Evolutionary conservation across 37 sponge, comb jelly and placozoan genomes (phyloP).

Genomic region (Axinella damicornis): DNA sequence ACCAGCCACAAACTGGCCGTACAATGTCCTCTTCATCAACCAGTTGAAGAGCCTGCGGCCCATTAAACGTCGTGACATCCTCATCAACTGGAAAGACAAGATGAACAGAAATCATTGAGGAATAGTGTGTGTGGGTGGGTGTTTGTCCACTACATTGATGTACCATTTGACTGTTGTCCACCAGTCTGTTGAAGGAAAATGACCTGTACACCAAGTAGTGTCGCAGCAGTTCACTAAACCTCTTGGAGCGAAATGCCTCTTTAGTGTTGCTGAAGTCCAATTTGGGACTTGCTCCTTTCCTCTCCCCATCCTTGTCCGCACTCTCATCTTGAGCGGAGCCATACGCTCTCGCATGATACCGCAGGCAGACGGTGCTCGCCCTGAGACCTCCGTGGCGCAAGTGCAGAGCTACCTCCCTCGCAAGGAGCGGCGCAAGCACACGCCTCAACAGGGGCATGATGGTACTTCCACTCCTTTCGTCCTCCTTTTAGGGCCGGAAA

Average conservation of each 20-base stretch:
- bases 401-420: background rate
- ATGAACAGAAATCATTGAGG: too few relatives aligned
- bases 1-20: slow-evolving; percentile 96
- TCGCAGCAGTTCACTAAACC: slow-evolving; percentile 61
- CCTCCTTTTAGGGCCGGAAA: too few relatives aligned
- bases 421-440: too few relatives aligned
- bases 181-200: slow-evolving; percentile 43
- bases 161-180: slow-evolving; percentile 53
- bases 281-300: background rate
- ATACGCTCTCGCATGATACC: too few relatives aligned
- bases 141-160: too few relatives aligned
- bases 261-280: slow-evolving; percentile 59
- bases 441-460: too few relatives aligned
- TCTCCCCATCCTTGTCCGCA: too few relatives aligned
- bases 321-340: too few relatives aligned
- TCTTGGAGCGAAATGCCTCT: slow-evolving; percentile 41
- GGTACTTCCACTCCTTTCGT: too few relatives aligned
- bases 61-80: slow-evolving; percentile 30
- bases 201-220: slow-evolving; percentile 64
- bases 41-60: slow-evolving; percentile 53
- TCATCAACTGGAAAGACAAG: slow-evolving; percentile 42
- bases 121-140: too few relatives aligned
- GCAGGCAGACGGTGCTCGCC: background rate
- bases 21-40: slow-evolving; percentile 82
- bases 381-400: background rate